Evolutionary conservation across 2,797 vertebrate genomes (phyloP).

Genomic region (Premnoplex brunnescens): DNA sequence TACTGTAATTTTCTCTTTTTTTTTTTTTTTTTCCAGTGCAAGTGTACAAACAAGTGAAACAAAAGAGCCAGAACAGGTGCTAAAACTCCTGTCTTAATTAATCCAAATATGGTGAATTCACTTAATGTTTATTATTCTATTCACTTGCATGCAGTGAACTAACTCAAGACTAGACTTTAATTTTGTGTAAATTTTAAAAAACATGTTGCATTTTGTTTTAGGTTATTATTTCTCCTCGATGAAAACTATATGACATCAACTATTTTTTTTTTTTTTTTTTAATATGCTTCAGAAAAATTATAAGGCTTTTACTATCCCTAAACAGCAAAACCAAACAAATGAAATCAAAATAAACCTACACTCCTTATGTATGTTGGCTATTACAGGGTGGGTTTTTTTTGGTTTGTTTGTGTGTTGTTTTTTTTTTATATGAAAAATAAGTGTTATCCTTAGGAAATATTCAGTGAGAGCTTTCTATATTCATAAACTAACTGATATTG

Average conservation of each 20-base stretch:
- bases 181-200: not conserved
- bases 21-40: not conserved
- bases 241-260: not conserved
- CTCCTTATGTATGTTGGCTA: accelerated
- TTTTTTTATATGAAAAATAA: not conserved
- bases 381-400: not conserved
- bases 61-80: not conserved
- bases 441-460: not conserved
- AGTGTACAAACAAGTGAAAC: not conserved
- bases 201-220: not conserved
- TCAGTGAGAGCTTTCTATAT: not conserved
- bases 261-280: too few relatives aligned
- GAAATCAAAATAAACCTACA: not conserved
- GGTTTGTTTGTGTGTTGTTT: accelerated
- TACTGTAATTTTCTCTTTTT: not conserved
- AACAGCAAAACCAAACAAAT: not conserved
- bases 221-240: not conserved
- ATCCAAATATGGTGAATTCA: not conserved
- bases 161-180: not conserved
- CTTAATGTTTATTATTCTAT: not conserved
- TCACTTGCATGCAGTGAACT: not conserved
- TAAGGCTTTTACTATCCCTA: not conserved
- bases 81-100: not conserved
- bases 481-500: not conserved
- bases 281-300: not conserved